A percentile compares a stretch with the other conserved stretches of the same genome.
Evolutionary conservation across 1,140 invertebrate species (phyloP).

Genomic region (Mizuhopecten yessoensis): DNA sequence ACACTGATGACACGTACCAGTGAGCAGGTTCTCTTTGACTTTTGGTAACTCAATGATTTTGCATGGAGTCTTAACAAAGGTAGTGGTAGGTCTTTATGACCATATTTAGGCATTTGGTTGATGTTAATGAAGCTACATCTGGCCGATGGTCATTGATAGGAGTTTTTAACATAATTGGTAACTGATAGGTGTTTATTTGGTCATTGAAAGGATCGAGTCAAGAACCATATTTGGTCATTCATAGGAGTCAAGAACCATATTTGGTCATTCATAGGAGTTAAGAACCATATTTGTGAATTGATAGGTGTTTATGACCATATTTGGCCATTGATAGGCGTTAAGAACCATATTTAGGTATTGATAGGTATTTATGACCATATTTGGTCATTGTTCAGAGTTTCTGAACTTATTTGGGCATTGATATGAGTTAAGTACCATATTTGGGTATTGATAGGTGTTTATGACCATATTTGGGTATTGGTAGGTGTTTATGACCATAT

Average conservation of each 20-base stretch:
- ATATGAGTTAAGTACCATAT: neutral
- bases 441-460: neutral
- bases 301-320: neutral
- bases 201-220: no score
- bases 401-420: neutral
- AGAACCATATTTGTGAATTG: no score
- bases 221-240: no score
- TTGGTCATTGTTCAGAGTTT: neutral
- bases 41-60: neutral
- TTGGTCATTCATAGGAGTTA: no score
- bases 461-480: neutral
- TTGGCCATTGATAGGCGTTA: neutral
- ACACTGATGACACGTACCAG: no score
- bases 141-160: neutral
- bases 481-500: neutral
- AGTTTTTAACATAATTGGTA: neutral
- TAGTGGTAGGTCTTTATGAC: neutral
- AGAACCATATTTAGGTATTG: neutral
- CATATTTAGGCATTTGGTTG: neutral
- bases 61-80: neutral
- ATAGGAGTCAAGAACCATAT: no score
- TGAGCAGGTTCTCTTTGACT: neutral
- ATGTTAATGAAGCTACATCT: neutral
- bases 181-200: no score
- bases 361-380: neutral